Conservation (phyloP, 2,888 invertebrate species). For the Timema podura region DNA sequence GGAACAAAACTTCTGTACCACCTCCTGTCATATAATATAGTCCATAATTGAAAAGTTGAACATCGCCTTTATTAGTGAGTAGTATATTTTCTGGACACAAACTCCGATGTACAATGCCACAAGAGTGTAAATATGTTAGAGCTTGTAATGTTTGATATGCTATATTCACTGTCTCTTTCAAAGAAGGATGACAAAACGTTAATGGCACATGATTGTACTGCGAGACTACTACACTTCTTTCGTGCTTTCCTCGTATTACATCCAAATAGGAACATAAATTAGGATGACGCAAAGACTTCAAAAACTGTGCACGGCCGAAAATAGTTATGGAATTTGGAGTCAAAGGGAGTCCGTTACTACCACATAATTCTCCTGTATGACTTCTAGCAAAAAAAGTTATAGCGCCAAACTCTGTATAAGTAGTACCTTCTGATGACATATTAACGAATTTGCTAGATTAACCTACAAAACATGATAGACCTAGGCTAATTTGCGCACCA, state of each 20-base stretch:
- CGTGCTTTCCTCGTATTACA: constrained; percentile 90
- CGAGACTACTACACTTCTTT: constrained; percentile 80
- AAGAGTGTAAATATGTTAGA: constrained; percentile 65
- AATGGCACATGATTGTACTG: constrained; percentile 71
- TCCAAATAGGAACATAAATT: constrained; percentile 88
- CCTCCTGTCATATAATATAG: constrained; percentile 84
- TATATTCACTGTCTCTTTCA: constrained; percentile 57
- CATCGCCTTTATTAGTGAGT: constrained; percentile 63
- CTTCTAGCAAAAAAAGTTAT: constrained; percentile 87
- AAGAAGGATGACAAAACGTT: constrained; percentile 46
- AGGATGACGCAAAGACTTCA: constrained; percentile 73
- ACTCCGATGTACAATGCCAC: constrained; percentile 73
- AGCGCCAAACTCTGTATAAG: constrained; percentile 60
- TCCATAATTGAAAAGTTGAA: constrained; percentile 92
- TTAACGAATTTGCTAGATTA: too few species aligned
- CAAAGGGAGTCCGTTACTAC: constrained; percentile 91
- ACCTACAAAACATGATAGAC: too few species aligned
- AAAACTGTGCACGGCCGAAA: constrained; percentile 78
- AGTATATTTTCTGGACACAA: constrained; percentile 80
- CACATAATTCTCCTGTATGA: constrained; percentile 87
- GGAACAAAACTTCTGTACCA: constrained; percentile 86
- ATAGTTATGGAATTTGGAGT: constrained; percentile 96
- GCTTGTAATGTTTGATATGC: constrained; percentile 70
- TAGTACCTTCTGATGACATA: too few species aligned
- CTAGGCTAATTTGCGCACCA: too few species aligned